Evolutionary conservation across 1,140 invertebrate species (phyloP).

Genomic region (Diorhabda carinulata): DNA sequence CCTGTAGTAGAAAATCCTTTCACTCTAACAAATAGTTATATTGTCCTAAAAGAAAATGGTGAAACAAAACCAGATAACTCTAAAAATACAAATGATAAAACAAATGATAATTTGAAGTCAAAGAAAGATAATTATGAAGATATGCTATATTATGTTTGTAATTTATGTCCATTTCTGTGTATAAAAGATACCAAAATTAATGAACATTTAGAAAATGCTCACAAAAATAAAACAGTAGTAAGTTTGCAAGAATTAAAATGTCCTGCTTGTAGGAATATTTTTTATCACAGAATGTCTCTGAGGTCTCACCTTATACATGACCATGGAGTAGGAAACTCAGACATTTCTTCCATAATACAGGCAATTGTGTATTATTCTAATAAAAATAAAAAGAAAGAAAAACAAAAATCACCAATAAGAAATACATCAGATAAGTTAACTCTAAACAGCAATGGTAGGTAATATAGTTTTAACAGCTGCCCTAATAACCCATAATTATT

Average conservation of each 20-base stretch:
- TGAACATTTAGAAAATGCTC: slow-evolving; percentile 40
- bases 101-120: slow-evolving; percentile 16
- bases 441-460: not conserved
- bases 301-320: slow-evolving; percentile 50
- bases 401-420: slow-evolving; percentile 6
- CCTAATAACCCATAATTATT: too few relatives aligned
- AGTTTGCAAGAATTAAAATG: slow-evolving; percentile 41
- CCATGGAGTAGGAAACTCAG: slow-evolving; percentile 47
- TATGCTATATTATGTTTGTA: slow-evolving; percentile 42
- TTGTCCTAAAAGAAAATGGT: slow-evolving; percentile 33
- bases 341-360: slow-evolving; percentile 39
- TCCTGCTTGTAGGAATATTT: slow-evolving; percentile 51
- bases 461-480: not conserved
- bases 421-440: not conserved
- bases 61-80: slow-evolving; percentile 17
- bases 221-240: slow-evolving; percentile 36
- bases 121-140: slow-evolving; percentile 31
- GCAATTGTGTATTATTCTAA: slow-evolving; percentile 37
- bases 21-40: slow-evolving; percentile 29
- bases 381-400: slow-evolving; percentile 32
- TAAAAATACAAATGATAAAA: slow-evolving; percentile 19
- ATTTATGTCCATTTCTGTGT: slow-evolving; percentile 44
- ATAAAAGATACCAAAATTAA: slow-evolving; percentile 40
- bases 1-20: slow-evolving; percentile 23
- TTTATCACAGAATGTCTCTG: slow-evolving; percentile 48